Evolutionary conservation across 1,140 invertebrate species (phyloP).

Genomic region (Zaprionus africanus): DNA sequence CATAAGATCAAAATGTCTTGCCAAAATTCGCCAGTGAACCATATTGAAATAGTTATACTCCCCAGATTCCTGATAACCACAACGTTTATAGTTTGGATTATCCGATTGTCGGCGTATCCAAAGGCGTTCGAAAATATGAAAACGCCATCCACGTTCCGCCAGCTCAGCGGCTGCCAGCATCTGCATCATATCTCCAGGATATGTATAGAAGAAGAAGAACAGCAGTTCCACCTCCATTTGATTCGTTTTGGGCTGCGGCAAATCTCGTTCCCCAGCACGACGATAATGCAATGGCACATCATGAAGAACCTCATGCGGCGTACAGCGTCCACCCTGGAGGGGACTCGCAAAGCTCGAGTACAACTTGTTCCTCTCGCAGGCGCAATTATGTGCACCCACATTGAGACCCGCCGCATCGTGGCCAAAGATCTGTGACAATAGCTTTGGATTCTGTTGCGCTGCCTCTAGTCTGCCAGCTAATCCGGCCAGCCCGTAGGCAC

Average conservation of each 20-base stretch:
- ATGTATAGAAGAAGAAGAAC: constrained; percentile 67
- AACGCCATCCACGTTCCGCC: constrained; percentile 66
- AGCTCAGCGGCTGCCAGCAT: constrained; percentile 64
- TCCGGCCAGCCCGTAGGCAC: constrained; percentile 50
- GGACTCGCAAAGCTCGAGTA: constrained; percentile 44
- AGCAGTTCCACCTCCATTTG: constrained; percentile 63
- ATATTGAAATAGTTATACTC: constrained; percentile 74
- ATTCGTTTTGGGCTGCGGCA: constrained; percentile 55
- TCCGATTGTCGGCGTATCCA: constrained; percentile 61
- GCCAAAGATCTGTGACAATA: constrained; percentile 31
- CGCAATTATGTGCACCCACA: constrained; percentile 11
- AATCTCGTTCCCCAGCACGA: neutral
- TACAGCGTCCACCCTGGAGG: constrained; percentile 24
- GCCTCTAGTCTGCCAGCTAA: constrained; percentile 41
- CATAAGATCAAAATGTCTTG: constrained; percentile 51
- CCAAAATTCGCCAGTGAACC: constrained; percentile 55
- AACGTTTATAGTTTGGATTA: constrained; percentile 54
- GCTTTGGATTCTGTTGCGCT: constrained; percentile 17
- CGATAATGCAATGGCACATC: constrained; percentile 36
- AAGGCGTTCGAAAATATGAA: constrained; percentile 47
- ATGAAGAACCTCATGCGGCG: constrained; percentile 19
- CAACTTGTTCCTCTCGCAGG: constrained; percentile 17
- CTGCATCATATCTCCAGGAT: constrained; percentile 68
- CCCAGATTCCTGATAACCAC: constrained; percentile 49
- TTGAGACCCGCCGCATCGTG: constrained; percentile 18